Evolutionary conservation across 2,888 invertebrate species (phyloP), one percentile per base, ranked within the genome.

Genomic region (Troglohyphantes excavatus): DNA sequence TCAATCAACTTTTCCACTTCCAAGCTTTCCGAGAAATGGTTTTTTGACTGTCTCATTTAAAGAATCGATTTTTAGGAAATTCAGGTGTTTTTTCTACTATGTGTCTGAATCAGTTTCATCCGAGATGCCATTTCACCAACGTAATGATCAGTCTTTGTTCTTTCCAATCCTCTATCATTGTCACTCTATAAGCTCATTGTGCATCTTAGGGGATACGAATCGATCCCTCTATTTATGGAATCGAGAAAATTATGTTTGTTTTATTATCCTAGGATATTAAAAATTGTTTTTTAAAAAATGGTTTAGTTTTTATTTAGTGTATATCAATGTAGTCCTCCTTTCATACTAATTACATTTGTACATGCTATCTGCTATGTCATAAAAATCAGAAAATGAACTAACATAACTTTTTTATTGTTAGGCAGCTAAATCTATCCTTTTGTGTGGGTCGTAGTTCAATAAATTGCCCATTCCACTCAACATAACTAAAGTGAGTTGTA

Each of bases 201-300:
- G 13, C 23, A 21, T 33, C 76, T 76, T 61, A 27, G 3, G 27
- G n/a, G 53, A 21, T 63, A 21, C 59, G 59, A 26, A 46, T 23
- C 17, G 6, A 46, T 46, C 26, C 26, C 46, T 17, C 2, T 46
- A 17, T 27, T 39, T 21, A 78, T 33, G 19, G n/a, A 39, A 19
- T 75, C 6, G 29, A 63, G 29, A 59, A 21, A 39, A n/a, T 59
- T 63, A 61, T 63, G 39, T 78, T 78, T 65, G 63, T 63, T 78
- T 78, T 78, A 78, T 78, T 33, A 2, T 13, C 21, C 21, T 78
- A 78, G 63, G 39, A 43, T 43, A 78, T 78, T 63, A 78, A 78
- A 70, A 61, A 39, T 63, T 78, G 76, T 78, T 78, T 78, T 78
- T 63, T 39, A 78, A 76, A 65, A 26, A 21, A 23, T 3, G 23